Evolutionary conservation across 2,797 vertebrate species (phyloP).

Genomic region (Rhabdophis nuchalis): DNA sequence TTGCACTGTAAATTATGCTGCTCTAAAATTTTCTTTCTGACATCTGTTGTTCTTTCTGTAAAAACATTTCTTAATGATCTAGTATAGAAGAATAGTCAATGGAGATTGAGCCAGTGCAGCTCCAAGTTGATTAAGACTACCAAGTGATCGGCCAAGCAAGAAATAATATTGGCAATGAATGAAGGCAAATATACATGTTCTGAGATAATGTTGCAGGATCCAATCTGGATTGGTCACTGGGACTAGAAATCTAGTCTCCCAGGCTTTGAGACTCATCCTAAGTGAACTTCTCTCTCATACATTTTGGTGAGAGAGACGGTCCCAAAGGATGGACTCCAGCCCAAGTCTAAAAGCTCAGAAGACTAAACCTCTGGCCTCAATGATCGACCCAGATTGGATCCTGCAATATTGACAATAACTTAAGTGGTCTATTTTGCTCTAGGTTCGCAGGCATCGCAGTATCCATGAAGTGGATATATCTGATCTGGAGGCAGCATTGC

Average conservation of each 20-base stretch:
- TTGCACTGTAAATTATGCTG: neutral
- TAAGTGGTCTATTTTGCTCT: neutral
- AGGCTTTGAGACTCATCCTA: neutral
- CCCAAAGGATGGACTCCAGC: neutral
- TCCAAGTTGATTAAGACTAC: neutral
- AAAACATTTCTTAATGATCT: neutral
- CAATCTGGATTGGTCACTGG: neutral
- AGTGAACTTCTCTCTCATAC: neutral
- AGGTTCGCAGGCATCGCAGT: conserved; percentile 88
- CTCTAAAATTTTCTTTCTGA: neutral
- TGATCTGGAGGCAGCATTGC: conserved; percentile 86
- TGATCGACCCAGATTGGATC: neutral
- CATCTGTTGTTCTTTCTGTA: neutral
- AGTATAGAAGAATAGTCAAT: neutral
- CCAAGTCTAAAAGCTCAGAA: neutral
- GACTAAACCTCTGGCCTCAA: neutral
- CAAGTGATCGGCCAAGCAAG: neutral
- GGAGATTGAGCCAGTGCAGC: neutral
- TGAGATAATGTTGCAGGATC: neutral
- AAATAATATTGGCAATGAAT: neutral
- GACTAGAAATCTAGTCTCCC: neutral
- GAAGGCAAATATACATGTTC: neutral
- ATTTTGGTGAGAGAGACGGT: neutral
- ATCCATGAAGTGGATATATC: conserved; percentile 94
- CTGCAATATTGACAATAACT: neutral